A percentile compares a stretch with the other conserved stretches of the same genome.
These are phyloP conservation scores for Drosophila sturtevanti DNA, from an alignment of 1,140 invertebrate genomes.

Conservation along the genomic window DNA sequence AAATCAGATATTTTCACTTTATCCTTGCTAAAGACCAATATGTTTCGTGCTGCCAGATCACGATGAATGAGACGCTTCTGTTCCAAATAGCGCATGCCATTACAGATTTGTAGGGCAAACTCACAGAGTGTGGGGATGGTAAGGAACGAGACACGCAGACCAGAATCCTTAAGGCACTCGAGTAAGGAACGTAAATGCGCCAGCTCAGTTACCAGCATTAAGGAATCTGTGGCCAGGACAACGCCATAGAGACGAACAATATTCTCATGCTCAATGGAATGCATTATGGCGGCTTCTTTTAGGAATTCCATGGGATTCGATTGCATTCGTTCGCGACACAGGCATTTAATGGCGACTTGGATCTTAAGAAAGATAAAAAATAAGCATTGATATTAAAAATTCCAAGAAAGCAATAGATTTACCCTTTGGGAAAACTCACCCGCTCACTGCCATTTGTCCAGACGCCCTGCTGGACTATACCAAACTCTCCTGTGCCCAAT, in stretches of 20 bases:
- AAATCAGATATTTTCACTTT: conserved; percentile 99
- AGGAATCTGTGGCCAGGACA: conserved; percentile 95
- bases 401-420: conserved; percentile 20
- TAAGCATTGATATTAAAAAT: background rate
- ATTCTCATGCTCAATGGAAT: conserved; percentile 97
- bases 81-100: conserved; percentile 98
- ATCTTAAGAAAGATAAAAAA: conserved; percentile 84
- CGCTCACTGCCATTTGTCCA: conserved; percentile 98
- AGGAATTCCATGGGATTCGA: conserved; percentile 98
- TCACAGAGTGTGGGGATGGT: conserved; percentile 94
- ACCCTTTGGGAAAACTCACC: conserved; percentile 84
- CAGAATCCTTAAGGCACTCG: conserved; percentile 97
- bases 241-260: conserved; percentile 98
- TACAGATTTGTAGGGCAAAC: conserved; percentile 96
- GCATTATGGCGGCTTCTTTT: conserved; percentile 99
- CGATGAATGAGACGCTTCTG: conserved; percentile 96
- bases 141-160: conserved; percentile 91
- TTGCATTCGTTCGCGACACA: conserved; percentile 96
- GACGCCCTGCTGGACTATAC: conserved; percentile 97
- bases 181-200: conserved; percentile 96
- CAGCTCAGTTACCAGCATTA: conserved; percentile 98
- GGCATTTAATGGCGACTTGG: conserved; percentile 98
- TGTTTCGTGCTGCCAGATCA: conserved; percentile 97
- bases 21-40: conserved; percentile 97
- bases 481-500: conserved; percentile 97